phyloP scores from a whole-genome alignment of 23 tunicate genomes.

The Diplosoma virens region DNA sequence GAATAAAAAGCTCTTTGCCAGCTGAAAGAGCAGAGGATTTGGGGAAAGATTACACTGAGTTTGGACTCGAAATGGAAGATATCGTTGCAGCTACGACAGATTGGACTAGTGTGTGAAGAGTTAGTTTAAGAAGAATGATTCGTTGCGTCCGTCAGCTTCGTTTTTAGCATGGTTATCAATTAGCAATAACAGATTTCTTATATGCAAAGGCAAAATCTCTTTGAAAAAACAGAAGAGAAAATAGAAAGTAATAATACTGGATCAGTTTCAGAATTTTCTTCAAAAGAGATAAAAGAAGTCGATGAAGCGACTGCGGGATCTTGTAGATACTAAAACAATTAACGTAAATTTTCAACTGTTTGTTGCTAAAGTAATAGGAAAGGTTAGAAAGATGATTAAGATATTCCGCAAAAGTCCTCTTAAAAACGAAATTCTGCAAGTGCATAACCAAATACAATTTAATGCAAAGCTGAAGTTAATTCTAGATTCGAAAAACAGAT shows the following conservation, averaged over 20 bases:
- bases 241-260: background rate
- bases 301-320: slow-evolving; percentile 17
- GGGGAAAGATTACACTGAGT: slow-evolving; percentile 19
- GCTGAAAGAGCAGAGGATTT: slow-evolving; percentile 47
- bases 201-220: slow-evolving; percentile 35
- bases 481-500: slow-evolving; percentile 47
- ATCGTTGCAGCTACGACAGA: slow-evolving; percentile 63
- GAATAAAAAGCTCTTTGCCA: slow-evolving; percentile 44
- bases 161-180: slow-evolving; percentile 55
- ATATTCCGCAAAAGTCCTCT: slow-evolving; percentile 29
- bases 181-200: slow-evolving; percentile 49
- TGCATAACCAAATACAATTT: slow-evolving; percentile 32
- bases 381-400: slow-evolving; percentile 23
- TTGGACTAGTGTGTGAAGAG: slow-evolving; percentile 65
- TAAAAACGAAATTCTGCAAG: slow-evolving; percentile 45
- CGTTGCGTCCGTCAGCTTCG: slow-evolving; percentile 42
- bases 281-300: slow-evolving; percentile 35
- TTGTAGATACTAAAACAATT: slow-evolving; percentile 13
- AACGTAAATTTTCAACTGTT: slow-evolving; percentile 32
- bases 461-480: slow-evolving; percentile 37
- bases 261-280: slow-evolving; percentile 40
- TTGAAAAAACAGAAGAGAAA: slow-evolving; percentile 1
- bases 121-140: slow-evolving; percentile 53
- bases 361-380: slow-evolving; percentile 38
- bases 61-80: slow-evolving; percentile 43